Evolutionary conservation across 2,888 invertebrate genomes (phyloP), one percentile per base, ranked within the genome.

Genomic region (Epistrophe grossulariae): DNA sequence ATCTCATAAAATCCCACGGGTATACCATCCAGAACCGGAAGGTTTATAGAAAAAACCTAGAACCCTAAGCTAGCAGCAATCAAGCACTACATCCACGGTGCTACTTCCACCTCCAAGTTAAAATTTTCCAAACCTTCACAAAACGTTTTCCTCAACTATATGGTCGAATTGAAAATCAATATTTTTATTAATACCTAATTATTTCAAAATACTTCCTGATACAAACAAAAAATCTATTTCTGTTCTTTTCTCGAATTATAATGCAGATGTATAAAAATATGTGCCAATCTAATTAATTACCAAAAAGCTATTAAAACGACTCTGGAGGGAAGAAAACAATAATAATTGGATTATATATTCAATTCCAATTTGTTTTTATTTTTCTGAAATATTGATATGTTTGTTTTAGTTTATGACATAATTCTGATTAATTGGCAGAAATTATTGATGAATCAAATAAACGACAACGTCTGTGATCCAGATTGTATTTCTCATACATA

Each of bases 361-460:
- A 40, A 62, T 19, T 40, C 9, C 24, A 40, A 15, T 24, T 24
- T 6, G 9, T 35, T 59, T 35, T 57, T 31, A 2, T 35, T 38
- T 15, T 11, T 40, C 13, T 40, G 60, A 62, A 40, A 62, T 24
- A 62, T 40, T 62, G 17, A 59, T 62, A 40, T 40, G 40, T 40
- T 40, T 62, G 40, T 24, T 40, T 62, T 17, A 48, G 40, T 52
- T 62, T 57, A 19, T 24, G 76, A 71, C 76, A 48, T 52, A 71
- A 81, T 76, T 81, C 76, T 55, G 81, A 81, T 76, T 81, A 81
- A 81, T 81, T 81, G 76, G 45, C 70, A 24, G 31, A 48, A 48
- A 35, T 76, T 81, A 82, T 72, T 77, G 77, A 82, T 76, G 81
- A 82, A 64, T 71, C 81, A 77, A 82, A 77, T 82, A 77, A 77